Evolutionary conservation across 2,113 vertebrate genomes (phyloP), one percentile per base, ranked within the genome.

Genomic region (Parus major): DNA sequence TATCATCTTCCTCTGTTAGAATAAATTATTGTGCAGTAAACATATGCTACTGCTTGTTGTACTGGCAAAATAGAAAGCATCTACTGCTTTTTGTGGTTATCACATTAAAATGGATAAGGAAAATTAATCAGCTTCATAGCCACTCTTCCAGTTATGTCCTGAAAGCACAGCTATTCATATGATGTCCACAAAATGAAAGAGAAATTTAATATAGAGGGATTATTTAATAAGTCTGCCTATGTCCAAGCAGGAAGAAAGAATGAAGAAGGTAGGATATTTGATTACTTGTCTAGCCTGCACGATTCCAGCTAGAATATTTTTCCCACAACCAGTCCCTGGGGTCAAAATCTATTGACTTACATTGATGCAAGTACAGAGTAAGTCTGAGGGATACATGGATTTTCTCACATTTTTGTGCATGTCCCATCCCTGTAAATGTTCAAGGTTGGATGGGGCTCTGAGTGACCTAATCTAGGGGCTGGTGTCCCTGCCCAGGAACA

Each of bases 11-110:
- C n/a, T 68, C 60, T 5, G 1, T 49, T 73, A 71, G 85, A 92
- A 93, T 83, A 95, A 96, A 95, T 95, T 88, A 64, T 41, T 81
- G 47, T 60, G 64, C 76, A 93, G 52, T 35, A 92, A 93, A 88
- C 79, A 81, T 69, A 92, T 59, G 76, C 44, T 88, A 23, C 47
- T 83, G 29, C 31, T 86, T 71, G 53, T 88, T 85, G 68, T 64
- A 20, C 36, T 88, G 87, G 52, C 68, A 78, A 86, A 92, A 84
- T 27, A 92, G 53, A 92, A 86, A 88, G 28, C 44, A 69, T 50
- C 39, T 66, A 52, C 55, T 59, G 50, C 60, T 28, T 94, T 93
- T 72, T 49, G 41, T 35, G 52, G 33, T 47, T 92, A 88, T 81
- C 52, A 52, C 60, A 60, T 82, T 73, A 92, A 90, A 96, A 87